phyloP scores from a whole-genome alignment of 2,797 vertebrate species.

The Decapterus maruadsi region DNA sequence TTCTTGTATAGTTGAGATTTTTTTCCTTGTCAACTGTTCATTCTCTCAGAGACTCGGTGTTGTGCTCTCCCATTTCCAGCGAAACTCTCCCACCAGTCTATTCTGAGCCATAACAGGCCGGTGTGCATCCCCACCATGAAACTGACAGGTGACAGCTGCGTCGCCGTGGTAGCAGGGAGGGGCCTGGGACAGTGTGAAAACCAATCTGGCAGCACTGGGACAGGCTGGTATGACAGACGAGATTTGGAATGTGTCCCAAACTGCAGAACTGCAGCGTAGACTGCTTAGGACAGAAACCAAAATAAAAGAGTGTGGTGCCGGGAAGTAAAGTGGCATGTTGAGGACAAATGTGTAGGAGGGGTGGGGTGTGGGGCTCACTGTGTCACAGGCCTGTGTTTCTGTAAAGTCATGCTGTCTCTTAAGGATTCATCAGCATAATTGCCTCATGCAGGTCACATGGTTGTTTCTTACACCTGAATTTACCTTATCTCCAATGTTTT shows the following conservation, averaged over 20 bases:
- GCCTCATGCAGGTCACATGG: conserved; percentile 31
- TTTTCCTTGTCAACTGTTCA: conserved; percentile 63
- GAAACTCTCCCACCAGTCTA: conserved; percentile 76
- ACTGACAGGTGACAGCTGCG: conserved; percentile 88
- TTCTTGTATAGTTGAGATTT: conserved; percentile 59
- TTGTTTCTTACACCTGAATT: conserved; percentile 7
- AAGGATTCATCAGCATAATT: conserved; percentile 16
- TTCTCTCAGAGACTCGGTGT: conserved; percentile 37
- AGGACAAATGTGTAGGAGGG: conserved; percentile 19
- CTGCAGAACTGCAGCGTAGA: conserved; percentile 39
- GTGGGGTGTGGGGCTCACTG: not conserved
- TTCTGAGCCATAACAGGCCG: conserved; percentile 78
- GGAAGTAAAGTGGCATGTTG: conserved; percentile 18
- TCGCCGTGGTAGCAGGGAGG: conserved; percentile 79
- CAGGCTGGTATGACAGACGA: conserved; percentile 66
- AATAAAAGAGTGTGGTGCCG: conserved; percentile 26
- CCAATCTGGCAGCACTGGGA: conserved; percentile 77
- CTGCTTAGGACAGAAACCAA: conserved; percentile 36
- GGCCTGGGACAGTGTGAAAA: conserved; percentile 78
- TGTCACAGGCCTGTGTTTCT: conserved; percentile 21
- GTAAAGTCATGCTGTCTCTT: conserved; percentile 4
- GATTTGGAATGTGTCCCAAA: conserved; percentile 63
- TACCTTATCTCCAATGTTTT: not conserved
- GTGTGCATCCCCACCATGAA: conserved; percentile 66
- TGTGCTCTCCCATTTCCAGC: conserved; percentile 49